Conservation (phyloP, 2,888 invertebrate genomes). For the Syrphus vitripennis region DNA sequence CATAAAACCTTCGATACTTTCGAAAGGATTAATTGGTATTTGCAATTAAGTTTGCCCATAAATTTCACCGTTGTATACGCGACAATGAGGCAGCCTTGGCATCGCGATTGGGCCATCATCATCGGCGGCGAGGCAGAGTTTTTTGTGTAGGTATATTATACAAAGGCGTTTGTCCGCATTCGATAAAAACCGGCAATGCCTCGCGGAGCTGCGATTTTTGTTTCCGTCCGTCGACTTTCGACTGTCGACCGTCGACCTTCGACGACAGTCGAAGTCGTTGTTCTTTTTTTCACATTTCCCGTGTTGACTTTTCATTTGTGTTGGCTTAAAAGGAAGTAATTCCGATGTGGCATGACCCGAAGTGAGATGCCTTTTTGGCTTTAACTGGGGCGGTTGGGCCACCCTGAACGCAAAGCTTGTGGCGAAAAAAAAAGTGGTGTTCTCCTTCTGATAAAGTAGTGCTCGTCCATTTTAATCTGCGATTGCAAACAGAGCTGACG, state of each 20-base stretch:
- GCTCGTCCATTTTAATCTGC: conserved; percentile 58
- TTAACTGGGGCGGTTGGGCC: background rate
- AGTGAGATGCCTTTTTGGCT: conserved; percentile 38
- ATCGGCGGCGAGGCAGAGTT: conserved; percentile 2
- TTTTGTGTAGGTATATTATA: background rate
- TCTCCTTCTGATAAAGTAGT: conserved; percentile 58
- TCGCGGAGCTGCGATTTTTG: conserved; percentile 8
- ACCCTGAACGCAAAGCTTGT: background rate
- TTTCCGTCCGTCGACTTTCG: background rate
- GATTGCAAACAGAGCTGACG: conserved; percentile 45
- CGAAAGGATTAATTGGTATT: conserved; percentile 70
- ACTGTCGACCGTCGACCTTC: background rate
- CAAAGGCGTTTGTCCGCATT: conserved; percentile 45
- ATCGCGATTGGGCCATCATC: conserved; percentile 24
- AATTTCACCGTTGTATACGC: conserved; percentile 55
- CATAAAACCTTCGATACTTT: conserved; percentile 67
- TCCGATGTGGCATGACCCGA: conserved; percentile 40
- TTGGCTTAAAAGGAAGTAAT: conserved; percentile 66
- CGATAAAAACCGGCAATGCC: conserved; percentile 44
- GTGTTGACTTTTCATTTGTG: conserved; percentile 66
- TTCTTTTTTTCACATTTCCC: conserved; percentile 10
- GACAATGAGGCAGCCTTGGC: conserved; percentile 63
- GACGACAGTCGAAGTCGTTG: background rate
- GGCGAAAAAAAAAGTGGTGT: conserved; percentile 13
- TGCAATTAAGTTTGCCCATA: conserved; percentile 69